phyloP scores from a whole-genome alignment of 1,140 invertebrate genomes.

The Phortica variegata region DNA sequence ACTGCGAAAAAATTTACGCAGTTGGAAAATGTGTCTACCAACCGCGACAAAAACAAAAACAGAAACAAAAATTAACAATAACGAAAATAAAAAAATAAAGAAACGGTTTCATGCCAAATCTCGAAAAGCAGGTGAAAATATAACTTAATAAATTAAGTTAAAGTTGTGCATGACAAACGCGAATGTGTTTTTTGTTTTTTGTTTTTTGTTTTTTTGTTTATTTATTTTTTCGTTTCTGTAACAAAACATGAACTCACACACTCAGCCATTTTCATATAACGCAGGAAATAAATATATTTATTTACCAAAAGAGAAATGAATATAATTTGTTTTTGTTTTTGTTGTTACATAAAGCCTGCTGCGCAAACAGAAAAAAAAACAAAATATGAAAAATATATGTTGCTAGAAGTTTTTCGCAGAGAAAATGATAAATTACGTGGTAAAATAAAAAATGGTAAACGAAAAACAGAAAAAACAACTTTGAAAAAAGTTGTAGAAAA shows the following conservation, averaged over 20 bases:
- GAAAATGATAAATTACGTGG: conserved; percentile 54
- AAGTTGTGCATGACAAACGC: conserved; percentile 48
- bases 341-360: no score
- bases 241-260: no score
- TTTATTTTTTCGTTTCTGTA: conserved; percentile 43
- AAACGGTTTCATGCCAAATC: neutral
- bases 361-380: conserved; percentile 27
- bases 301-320: no score
- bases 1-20: no score
- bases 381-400: conserved; percentile 34
- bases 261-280: no score
- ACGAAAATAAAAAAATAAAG: conserved; percentile 11
- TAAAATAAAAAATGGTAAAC: conserved; percentile 52
- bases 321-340: no score
- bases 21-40: no score
- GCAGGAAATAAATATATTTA: no score
- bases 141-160: conserved; percentile 53
- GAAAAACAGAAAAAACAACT: conserved; percentile 36
- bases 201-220: no score
- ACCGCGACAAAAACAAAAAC: conserved; percentile 2
- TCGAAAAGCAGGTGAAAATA: conserved; percentile 19
- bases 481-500: conserved; percentile 20
- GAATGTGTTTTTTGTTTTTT: no score
- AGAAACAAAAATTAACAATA: neutral
- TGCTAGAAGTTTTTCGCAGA: conserved; percentile 15